phyloP scores from a whole-genome alignment of 2,113 vertebrate species.

The Oreotragus oreotragus region DNA sequence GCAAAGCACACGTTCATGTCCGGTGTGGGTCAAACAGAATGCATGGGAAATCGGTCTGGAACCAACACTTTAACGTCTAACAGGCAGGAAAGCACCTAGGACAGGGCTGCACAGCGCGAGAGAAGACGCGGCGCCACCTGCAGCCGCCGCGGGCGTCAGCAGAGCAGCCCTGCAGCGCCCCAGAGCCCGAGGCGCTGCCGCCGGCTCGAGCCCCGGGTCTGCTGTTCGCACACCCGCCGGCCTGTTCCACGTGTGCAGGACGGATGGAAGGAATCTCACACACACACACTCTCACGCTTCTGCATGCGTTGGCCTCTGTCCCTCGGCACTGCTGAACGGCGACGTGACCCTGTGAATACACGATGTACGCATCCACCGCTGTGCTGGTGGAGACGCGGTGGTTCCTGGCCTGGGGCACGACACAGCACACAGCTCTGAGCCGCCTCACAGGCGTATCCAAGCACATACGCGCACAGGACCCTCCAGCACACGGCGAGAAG shows the following conservation, averaged over 20 bases:
- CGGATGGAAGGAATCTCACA: rapidly evolving
- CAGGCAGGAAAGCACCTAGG: background rate
- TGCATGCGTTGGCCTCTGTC: background rate
- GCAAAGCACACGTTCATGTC: background rate
- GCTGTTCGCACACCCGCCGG: background rate
- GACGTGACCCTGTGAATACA: rapidly evolving
- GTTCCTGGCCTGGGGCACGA: background rate
- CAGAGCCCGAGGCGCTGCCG: rapidly evolving
- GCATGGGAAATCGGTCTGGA: background rate
- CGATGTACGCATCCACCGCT: rapidly evolving
- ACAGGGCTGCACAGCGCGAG: rapidly evolving
- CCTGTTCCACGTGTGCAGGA: rapidly evolving
- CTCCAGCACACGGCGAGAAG: rapidly evolving
- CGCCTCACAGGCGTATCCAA: rapidly evolving
- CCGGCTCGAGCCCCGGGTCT: rapidly evolving
- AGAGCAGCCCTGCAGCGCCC: background rate
- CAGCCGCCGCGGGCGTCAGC: background rate
- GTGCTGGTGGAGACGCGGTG: rapidly evolving
- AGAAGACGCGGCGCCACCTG: background rate
- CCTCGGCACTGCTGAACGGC: background rate
- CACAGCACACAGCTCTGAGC: background rate
- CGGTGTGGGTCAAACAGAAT: rapidly evolving
- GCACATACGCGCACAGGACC: rapidly evolving
- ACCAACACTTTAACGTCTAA: rapidly evolving
- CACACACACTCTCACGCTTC: rapidly evolving